These are phyloP conservation scores for Halcyon smyrnensis DNA, from an alignment of 2,797 vertebrate species.

Conservation along the genomic window DNA sequence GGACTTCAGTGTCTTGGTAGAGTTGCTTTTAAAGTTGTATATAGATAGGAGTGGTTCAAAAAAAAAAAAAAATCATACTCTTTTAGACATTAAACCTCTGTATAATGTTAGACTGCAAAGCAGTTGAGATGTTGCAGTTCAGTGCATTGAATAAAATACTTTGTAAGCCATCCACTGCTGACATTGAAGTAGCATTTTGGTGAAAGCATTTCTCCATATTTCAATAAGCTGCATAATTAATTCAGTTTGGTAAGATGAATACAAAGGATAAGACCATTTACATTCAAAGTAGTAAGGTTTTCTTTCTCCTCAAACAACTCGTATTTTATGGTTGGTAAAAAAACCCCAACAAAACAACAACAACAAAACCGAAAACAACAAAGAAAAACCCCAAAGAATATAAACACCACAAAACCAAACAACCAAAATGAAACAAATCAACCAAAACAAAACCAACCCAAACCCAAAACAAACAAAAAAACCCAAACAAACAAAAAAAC, in stretches of 20 bases:
- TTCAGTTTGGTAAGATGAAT: background rate
- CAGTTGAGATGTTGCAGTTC: background rate
- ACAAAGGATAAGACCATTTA: background rate
- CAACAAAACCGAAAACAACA: background rate
- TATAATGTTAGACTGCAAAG: background rate
- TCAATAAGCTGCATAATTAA: background rate
- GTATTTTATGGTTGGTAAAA: background rate
- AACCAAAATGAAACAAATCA: too few relatives aligned
- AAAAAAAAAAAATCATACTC: background rate
- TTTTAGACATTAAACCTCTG: background rate
- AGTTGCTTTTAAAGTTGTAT: background rate
- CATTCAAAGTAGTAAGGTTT: background rate
- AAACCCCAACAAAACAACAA: background rate
- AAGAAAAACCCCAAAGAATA: background rate
- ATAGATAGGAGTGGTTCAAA: background rate
- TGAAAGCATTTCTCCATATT: background rate
- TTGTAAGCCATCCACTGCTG: background rate
- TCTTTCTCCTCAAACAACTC: background rate
- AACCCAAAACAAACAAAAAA: too few relatives aligned
- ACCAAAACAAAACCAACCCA: too few relatives aligned
- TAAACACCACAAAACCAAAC: too few relatives aligned
- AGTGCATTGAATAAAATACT: background rate
- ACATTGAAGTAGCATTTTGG: background rate
- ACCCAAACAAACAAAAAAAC: too few relatives aligned
- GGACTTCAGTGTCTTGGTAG: background rate